Percentiles rank a stretch among this genome's conserved stretches.
These are phyloP conservation scores for Chaetura pelagica DNA, from an alignment of 2,113 vertebrate genomes.

Conservation along the genomic window DNA sequence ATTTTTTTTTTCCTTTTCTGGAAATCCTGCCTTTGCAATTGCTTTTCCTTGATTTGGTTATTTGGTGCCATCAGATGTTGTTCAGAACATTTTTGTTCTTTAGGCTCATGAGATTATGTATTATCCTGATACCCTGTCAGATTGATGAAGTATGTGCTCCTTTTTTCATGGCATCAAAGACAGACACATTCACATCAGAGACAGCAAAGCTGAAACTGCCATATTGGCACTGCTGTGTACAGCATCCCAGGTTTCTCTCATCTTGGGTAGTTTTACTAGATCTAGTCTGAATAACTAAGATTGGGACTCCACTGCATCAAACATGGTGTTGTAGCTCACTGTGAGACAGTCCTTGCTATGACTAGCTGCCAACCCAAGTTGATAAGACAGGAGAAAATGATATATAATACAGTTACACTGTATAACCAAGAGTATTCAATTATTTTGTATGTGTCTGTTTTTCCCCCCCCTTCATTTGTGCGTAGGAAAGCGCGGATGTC, in stretches of 20 bases:
- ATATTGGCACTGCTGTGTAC: not conserved
- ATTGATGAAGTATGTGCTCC: not conserved
- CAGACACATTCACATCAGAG: not conserved
- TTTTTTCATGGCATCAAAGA: not conserved
- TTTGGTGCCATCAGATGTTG: not conserved
- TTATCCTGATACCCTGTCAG: not conserved
- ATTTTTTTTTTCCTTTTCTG: not conserved
- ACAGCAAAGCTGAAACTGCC: not conserved
- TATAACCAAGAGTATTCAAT: not conserved
- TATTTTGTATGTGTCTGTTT: not conserved
- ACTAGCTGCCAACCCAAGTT: not conserved
- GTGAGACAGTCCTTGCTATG: not conserved
- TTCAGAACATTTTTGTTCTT: not conserved
- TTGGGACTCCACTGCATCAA: not conserved
- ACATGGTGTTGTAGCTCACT: not conserved
- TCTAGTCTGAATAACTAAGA: not conserved
- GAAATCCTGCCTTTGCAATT: not conserved
- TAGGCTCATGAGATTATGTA: not conserved
- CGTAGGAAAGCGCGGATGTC: not conserved
- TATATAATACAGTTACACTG: not conserved
- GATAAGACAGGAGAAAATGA: not conserved
- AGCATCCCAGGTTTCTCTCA: not conserved
- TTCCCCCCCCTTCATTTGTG: not conserved
- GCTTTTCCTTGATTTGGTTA: not conserved
- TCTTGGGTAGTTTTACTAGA: not conserved